Conservation (phyloP, 1,140 invertebrate genomes). For the Hycleus phaleratus region DNA sequence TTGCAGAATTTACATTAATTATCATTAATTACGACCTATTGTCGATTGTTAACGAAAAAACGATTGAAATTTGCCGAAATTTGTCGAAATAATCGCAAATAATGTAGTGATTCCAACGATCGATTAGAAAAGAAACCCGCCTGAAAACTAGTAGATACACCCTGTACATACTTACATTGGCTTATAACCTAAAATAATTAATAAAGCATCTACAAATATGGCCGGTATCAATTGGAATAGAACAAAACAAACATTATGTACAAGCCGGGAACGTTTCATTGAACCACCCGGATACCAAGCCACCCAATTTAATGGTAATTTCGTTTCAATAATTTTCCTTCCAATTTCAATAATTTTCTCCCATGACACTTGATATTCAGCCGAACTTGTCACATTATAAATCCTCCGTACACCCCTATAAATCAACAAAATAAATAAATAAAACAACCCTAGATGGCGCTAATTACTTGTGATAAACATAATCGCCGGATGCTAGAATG, state of each 20-base stretch:
- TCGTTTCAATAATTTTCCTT: conserved; percentile 60
- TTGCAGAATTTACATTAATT: too few relatives aligned
- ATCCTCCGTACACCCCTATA: conserved; percentile 46
- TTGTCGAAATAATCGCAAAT: too few relatives aligned
- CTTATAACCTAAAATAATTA: conserved; percentile 69
- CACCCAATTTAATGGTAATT: conserved; percentile 67
- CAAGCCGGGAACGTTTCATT: conserved; percentile 70
- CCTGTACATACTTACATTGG: conserved; percentile 58
- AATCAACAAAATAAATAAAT: conserved; percentile 21
- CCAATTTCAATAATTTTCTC: conserved; percentile 78
- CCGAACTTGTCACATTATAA: conserved; percentile 63
- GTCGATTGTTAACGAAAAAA: too few relatives aligned
- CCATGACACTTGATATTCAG: conserved; percentile 76
- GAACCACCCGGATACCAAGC: conserved; percentile 85
- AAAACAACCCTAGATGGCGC: conserved; percentile 11
- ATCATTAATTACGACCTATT: too few relatives aligned
- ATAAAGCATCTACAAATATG: conserved; percentile 66
- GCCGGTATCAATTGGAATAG: conserved; percentile 82
- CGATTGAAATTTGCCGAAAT: too few relatives aligned
- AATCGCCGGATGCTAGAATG: conserved; percentile 60
- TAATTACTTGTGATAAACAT: conserved; percentile 41
- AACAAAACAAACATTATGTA: conserved; percentile 71
- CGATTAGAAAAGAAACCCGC: too few relatives aligned
- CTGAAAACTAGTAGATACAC: neutral
- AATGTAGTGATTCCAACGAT: too few relatives aligned